These are phyloP conservation scores for Ageneiosus marmoratus DNA, from an alignment of 2,113 vertebrate genomes.

Conservation along the genomic window DNA sequence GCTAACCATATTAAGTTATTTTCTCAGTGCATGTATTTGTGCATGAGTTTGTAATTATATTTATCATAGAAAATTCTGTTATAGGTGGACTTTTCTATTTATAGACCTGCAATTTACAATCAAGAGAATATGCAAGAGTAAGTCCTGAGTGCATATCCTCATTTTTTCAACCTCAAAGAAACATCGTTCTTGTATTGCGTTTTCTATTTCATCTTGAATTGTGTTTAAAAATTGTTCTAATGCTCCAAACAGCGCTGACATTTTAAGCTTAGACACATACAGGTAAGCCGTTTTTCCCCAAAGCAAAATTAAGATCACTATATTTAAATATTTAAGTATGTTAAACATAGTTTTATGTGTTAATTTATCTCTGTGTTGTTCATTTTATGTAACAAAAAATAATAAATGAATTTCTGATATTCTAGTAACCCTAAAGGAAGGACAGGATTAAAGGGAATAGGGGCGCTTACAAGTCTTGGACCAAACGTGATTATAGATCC, in stretches of 20 bases:
- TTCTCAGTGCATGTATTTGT: not conserved
- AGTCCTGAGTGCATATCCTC: conserved; percentile 16
- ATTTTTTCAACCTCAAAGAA: not conserved
- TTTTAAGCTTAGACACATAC: conserved; percentile 53
- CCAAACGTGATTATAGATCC: conserved; percentile 82
- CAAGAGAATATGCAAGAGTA: conserved; percentile 57
- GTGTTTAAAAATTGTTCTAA: conserved; percentile 10
- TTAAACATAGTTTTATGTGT: not conserved
- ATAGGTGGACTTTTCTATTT: conserved; percentile 81
- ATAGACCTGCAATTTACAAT: conserved; percentile 73
- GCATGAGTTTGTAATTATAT: not conserved
- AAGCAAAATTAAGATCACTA: not conserved
- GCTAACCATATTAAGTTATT: not conserved
- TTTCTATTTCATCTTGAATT: not conserved
- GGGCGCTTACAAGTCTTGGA: conserved; percentile 79
- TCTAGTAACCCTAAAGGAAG: conserved; percentile 89
- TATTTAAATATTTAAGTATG: not conserved
- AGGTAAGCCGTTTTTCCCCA: conserved; percentile 59
- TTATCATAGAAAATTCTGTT: conserved; percentile 16
- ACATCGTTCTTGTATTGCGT: not conserved
- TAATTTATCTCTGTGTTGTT: not conserved
- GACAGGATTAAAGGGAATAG: conserved; percentile 83
- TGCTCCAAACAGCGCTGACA: conserved; percentile 57
- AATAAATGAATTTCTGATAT: not conserved
- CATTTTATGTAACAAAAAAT: not conserved